phyloP scores from a whole-genome alignment of 1,140 invertebrate species.

The Aphis gossypii region DNA sequence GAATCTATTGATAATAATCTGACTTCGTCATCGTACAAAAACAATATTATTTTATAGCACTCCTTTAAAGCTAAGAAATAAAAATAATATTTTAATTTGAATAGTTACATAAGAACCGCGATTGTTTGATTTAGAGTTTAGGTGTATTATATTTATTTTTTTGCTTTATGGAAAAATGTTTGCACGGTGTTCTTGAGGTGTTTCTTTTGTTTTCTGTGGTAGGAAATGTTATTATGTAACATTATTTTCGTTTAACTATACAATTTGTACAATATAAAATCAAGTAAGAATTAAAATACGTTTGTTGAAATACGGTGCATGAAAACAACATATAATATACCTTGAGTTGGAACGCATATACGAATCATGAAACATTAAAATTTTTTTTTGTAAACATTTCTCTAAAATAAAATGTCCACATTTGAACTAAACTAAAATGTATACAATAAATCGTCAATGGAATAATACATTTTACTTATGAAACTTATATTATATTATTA shows the following conservation, averaged over 20 bases:
- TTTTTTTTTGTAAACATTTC: background rate
- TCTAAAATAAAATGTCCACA: background rate
- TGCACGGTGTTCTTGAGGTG: background rate
- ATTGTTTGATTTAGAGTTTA: background rate
- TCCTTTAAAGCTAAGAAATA: background rate
- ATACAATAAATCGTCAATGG: background rate
- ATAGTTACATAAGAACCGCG: background rate
- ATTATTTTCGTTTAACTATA: background rate
- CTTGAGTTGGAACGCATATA: background rate
- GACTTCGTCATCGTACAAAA: background rate
- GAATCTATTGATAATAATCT: constrained; percentile 9
- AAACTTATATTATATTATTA: background rate
- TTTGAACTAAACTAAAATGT: background rate
- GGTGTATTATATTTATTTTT: background rate
- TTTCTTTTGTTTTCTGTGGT: background rate
- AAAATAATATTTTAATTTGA: background rate
- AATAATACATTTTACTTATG: background rate
- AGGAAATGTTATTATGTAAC: background rate
- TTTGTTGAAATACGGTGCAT: background rate
- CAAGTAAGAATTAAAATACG: background rate
- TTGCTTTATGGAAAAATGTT: background rate
- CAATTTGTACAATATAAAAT: background rate
- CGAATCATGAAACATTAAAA: background rate
- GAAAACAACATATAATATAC: background rate
- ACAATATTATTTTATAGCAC: background rate